These are phyloP conservation scores for Pseudochaenichthys georgianus DNA, from an alignment of 2,797 vertebrate genomes.

Conservation along the genomic window DNA sequence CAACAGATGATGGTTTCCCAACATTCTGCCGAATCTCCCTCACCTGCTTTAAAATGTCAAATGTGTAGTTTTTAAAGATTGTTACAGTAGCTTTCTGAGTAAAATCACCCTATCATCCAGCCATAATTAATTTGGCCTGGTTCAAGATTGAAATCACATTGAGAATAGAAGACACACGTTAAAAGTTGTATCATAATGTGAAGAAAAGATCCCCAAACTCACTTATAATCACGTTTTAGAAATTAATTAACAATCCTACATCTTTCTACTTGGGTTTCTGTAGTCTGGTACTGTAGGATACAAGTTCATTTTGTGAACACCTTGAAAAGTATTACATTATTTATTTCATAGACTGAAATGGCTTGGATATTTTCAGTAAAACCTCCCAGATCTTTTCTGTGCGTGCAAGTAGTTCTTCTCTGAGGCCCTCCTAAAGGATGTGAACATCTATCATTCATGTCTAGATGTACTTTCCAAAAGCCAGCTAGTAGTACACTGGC, in stretches of 20 bases:
- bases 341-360: neutral
- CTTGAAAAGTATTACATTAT: neutral
- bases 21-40: neutral
- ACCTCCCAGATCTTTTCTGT: constrained; percentile 5
- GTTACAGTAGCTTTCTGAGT: neutral
- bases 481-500: constrained; percentile 22
- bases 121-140: neutral
- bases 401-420: neutral
- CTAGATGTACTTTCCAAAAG: constrained; percentile 15
- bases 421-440: constrained; percentile 2
- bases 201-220: neutral
- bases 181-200: neutral
- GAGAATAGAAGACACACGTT: neutral
- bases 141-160: neutral
- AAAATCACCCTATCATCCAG: neutral
- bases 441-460: constrained; percentile 20
- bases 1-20: neutral
- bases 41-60: neutral
- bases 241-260: neutral
- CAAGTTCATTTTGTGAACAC: neutral
- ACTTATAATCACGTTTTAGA: neutral
- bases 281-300: neutral
- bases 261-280: neutral
- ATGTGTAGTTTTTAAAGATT: neutral
- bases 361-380: constrained; percentile 18